A percentile compares a stretch with the other conserved stretches of the same genome.
Conservation (phyloP, 2,888 invertebrate species). For the Odontomyia ornata region DNA sequence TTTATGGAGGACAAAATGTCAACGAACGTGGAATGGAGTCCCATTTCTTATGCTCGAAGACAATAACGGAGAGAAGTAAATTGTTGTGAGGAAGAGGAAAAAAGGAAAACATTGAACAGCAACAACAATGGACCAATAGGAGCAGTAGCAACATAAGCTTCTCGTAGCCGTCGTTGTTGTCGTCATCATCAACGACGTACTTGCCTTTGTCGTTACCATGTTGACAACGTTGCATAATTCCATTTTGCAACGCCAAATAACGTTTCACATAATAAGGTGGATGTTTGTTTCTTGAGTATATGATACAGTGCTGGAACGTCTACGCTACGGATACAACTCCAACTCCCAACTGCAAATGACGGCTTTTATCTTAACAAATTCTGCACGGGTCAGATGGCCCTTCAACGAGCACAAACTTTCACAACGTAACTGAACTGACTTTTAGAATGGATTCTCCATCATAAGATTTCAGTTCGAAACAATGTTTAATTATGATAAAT, state of each 20-base stretch:
- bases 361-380: no score
- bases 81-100: constrained; percentile 7
- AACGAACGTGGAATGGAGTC: constrained; percentile 40
- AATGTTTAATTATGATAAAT: no score
- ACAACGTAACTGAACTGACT: no score
- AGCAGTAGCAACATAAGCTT: background rate
- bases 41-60: constrained; percentile 13
- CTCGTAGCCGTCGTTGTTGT: background rate
- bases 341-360: no score
- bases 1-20: constrained; percentile 43
- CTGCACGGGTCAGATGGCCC: no score
- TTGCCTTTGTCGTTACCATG: background rate
- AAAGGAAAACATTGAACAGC: background rate
- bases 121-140: background rate
- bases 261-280: constrained; percentile 16
- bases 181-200: background rate
- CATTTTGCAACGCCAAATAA: constrained; percentile 1
- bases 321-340: no score
- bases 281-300: background rate
- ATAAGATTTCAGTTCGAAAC: no score
- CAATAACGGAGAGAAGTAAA: constrained; percentile 10
- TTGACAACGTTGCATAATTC: constrained; percentile 32
- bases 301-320: background rate
- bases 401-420: no score
- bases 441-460: no score